Conservation (phyloP, 1,140 invertebrate genomes). For the Drosophila parvula region DNA sequence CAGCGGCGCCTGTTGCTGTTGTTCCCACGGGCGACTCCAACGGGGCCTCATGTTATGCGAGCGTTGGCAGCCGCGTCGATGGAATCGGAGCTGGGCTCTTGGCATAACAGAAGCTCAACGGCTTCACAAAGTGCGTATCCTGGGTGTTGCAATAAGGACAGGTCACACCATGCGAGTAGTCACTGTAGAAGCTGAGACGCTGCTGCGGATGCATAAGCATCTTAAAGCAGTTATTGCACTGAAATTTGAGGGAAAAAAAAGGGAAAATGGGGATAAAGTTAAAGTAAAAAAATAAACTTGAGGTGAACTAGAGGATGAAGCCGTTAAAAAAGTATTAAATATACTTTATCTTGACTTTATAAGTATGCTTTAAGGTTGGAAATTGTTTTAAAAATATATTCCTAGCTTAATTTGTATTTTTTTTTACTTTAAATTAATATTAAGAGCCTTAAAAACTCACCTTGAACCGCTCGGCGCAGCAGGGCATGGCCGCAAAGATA, state of each 20-base stretch:
- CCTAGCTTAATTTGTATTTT: neutral
- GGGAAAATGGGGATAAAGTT: neutral
- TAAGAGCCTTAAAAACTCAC: constrained; percentile 85
- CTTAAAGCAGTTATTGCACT: constrained; percentile 96
- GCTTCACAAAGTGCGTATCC: constrained; percentile 97
- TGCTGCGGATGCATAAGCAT: constrained; percentile 93
- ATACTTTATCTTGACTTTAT: neutral
- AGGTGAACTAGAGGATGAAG: too few relatives aligned
- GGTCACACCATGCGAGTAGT: constrained; percentile 95
- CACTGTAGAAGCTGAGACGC: constrained; percentile 95
- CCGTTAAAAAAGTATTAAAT: too few relatives aligned
- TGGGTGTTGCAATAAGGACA: constrained; percentile 95
- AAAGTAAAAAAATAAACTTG: neutral
- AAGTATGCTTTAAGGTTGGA: rapidly evolving
- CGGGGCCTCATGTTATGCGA: constrained; percentile 93
- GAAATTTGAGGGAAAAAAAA: constrained; percentile 70
- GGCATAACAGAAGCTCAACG: constrained; percentile 91
- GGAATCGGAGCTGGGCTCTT: constrained; percentile 89
- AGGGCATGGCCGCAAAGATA: constrained; percentile 98
- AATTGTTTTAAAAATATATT: neutral
- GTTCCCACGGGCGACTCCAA: constrained; percentile 84
- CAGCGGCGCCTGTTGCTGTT: constrained; percentile 33
- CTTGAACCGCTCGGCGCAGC: constrained; percentile 96
- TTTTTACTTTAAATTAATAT: neutral
- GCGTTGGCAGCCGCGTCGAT: constrained; percentile 87